phyloP scores from a whole-genome alignment of 2,113 vertebrate species.

The Anser brachyrhynchus region DNA sequence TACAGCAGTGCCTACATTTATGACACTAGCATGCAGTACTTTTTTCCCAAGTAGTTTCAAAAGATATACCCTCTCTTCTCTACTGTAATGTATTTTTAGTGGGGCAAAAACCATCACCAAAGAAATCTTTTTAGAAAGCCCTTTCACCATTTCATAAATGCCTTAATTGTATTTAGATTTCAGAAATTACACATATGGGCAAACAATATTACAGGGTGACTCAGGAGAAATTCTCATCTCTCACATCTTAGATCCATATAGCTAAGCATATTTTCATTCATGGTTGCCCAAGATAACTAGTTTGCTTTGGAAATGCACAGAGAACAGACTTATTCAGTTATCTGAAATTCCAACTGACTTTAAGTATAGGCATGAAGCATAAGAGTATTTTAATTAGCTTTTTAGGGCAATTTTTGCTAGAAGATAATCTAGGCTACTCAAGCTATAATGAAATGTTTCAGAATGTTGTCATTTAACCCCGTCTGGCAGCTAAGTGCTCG shows the following conservation, averaged over 20 bases:
- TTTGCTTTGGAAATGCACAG: neutral
- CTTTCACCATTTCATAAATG: neutral
- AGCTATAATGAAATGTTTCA: neutral
- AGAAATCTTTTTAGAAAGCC: neutral
- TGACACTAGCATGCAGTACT: neutral
- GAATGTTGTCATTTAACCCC: neutral
- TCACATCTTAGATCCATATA: neutral
- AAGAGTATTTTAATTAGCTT: neutral
- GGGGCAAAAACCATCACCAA: neutral
- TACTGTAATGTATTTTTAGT: neutral
- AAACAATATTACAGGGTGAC: neutral
- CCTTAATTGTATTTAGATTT: neutral
- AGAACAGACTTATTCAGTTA: neutral
- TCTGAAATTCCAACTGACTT: neutral
- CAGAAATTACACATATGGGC: neutral
- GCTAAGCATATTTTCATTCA: neutral
- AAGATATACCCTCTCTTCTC: neutral
- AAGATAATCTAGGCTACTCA: neutral
- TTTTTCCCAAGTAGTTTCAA: neutral
- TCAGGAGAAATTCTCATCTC: neutral
- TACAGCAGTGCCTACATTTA: neutral
- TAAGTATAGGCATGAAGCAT: neutral
- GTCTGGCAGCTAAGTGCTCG: too few species aligned
- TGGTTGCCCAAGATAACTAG: neutral
- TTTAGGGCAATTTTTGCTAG: neutral